Evolutionary conservation across 1,140 invertebrate species (phyloP).

Genomic region (Drosophila obscura): DNA sequence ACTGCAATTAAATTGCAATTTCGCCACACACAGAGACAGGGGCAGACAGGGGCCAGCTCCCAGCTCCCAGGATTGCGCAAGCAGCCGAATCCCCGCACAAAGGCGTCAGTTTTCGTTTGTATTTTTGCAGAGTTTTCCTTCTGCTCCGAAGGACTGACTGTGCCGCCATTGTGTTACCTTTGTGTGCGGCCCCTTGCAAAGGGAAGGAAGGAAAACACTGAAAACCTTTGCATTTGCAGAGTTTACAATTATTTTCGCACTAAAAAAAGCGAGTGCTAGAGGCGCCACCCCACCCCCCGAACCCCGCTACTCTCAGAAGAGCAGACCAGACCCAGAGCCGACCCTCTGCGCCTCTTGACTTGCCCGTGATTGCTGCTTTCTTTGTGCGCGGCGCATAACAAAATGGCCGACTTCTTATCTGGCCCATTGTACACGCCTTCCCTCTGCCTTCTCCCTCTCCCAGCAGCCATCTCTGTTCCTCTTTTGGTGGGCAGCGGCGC

Average conservation of each 20-base stretch:
- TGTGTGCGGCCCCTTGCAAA: constrained; percentile 29
- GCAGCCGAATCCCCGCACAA: constrained; percentile 59
- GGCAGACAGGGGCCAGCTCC: neutral
- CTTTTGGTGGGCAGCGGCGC: constrained; percentile 39
- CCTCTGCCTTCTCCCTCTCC: neutral
- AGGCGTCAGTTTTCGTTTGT: constrained; percentile 40
- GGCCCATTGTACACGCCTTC: constrained; percentile 43
- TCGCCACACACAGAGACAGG: constrained; percentile 64
- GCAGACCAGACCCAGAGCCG: too few species aligned
- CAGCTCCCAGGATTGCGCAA: constrained; percentile 21
- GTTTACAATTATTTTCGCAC: constrained; percentile 79
- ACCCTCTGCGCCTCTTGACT: constrained; percentile 66
- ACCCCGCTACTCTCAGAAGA: constrained; percentile 22
- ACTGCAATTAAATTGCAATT: constrained; percentile 81
- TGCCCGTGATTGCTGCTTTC: constrained; percentile 58
- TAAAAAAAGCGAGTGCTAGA: constrained; percentile 62
- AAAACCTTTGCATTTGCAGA: constrained; percentile 53
- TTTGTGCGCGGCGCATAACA: constrained; percentile 72
- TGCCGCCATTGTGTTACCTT: constrained; percentile 63
- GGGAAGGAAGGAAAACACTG: constrained; percentile 54
- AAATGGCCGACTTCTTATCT: constrained; percentile 75
- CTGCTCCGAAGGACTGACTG: too few species aligned
- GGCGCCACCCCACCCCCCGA: constrained; percentile 5
- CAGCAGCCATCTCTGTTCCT: constrained; percentile 17
- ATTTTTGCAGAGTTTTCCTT: constrained; percentile 25